Conservation (phyloP, 2,113 vertebrate species). For the Neotragus moschatus region DNA sequence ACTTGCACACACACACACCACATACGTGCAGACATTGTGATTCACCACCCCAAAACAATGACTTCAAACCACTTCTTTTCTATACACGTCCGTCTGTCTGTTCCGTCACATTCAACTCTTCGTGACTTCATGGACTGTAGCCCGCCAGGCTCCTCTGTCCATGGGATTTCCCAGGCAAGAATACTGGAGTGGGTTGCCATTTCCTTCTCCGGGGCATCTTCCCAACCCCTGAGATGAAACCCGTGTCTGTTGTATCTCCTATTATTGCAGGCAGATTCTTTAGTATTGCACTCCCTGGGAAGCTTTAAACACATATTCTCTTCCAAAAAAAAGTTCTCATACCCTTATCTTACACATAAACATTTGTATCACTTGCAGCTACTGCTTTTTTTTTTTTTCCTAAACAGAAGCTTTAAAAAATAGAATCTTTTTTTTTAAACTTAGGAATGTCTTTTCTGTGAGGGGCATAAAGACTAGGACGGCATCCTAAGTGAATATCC, state of each 20-base stretch:
- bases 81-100: not conserved
- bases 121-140: not conserved
- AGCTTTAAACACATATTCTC: not conserved
- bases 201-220: not conserved
- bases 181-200: not conserved
- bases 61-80: not conserved
- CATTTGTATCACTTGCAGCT: not conserved
- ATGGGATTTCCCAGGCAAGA: not conserved
- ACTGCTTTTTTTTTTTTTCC: not conserved
- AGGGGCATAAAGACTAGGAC: not conserved
- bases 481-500: not conserved
- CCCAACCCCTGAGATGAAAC: not conserved
- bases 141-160: not conserved
- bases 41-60: not conserved
- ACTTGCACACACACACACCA: too few relatives aligned
- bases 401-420: not conserved
- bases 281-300: not conserved
- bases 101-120: fast-evolving
- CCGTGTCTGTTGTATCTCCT: not conserved
- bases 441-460: not conserved
- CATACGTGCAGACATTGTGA: not conserved
- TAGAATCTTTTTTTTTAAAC: not conserved
- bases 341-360: not conserved
- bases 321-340: not conserved
- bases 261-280: not conserved